These are phyloP conservation scores for Endotricha flammealis DNA, from an alignment of 2,888 invertebrate genomes.

Conservation along the genomic window DNA sequence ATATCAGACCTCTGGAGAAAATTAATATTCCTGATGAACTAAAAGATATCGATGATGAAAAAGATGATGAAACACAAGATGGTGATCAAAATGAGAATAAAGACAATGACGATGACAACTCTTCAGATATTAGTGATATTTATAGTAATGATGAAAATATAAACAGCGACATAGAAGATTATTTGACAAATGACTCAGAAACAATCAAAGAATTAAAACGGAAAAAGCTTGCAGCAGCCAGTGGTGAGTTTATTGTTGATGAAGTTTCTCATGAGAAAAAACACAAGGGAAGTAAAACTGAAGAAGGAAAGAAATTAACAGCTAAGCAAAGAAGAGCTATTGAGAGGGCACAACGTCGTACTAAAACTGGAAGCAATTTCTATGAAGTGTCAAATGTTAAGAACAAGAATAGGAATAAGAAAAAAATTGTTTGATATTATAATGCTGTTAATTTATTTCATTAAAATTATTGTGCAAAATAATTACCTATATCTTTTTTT, in stretches of 20 bases:
- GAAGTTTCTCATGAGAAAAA: constrained; percentile 62
- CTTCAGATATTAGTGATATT: constrained; percentile 82
- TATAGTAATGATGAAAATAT: constrained; percentile 82
- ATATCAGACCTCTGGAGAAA: constrained; percentile 79
- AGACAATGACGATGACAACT: constrained; percentile 69
- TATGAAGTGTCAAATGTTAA: constrained; percentile 94
- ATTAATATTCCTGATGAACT: constrained; percentile 59
- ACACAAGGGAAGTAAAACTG: constrained; percentile 35
- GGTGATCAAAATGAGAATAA: constrained; percentile 33
- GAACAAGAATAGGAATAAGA: constrained; percentile 88
- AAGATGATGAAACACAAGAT: constrained; percentile 38
- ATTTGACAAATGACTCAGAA: constrained; percentile 64
- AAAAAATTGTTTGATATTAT: constrained; percentile 25
- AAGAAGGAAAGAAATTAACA: constrained; percentile 77
- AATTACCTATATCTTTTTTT: not conserved
- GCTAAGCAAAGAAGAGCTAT: constrained; percentile 87
- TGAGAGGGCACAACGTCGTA: constrained; percentile 85
- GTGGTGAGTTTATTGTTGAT: constrained; percentile 76
- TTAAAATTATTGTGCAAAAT: constrained; percentile 13
- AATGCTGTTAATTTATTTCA: constrained; percentile 5
- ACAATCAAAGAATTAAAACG: constrained; percentile 66
- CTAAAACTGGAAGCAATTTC: constrained; percentile 92
- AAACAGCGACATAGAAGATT: constrained; percentile 71
- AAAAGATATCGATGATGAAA: constrained; percentile 63
- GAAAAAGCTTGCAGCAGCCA: constrained; percentile 69